A percentile compares a stretch with the other conserved stretches of the same genome.
Conservation (phyloP, 92 coral and sea anemone genomes). For the Bergia sp. region DNA sequence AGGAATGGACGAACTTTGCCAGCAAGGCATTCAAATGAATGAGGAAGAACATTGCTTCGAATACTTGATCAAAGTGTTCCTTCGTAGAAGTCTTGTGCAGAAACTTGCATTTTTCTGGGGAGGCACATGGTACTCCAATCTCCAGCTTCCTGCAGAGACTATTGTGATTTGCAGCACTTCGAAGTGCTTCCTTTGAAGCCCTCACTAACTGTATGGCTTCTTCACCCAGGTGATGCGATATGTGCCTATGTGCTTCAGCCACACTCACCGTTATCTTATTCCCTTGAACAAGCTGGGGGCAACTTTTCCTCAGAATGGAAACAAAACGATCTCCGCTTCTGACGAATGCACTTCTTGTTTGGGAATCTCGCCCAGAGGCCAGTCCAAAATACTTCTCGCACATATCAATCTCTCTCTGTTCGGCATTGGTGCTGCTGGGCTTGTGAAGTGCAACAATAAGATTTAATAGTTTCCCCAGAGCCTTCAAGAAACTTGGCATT, state of each 20-base stretch:
- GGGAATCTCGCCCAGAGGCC: slow-evolving; percentile 52
- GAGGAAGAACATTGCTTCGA: slow-evolving; percentile 45
- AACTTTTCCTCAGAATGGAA: slow-evolving; percentile 23
- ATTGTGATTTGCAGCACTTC: slow-evolving; percentile 5
- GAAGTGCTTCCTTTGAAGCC: slow-evolving; percentile 21
- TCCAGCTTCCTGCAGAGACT: slow-evolving; percentile 53
- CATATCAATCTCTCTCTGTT: slow-evolving; percentile 60
- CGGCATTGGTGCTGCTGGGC: slow-evolving; percentile 55
- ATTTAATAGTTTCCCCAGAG: slow-evolving; percentile 45
- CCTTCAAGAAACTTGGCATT: slow-evolving; percentile 28
- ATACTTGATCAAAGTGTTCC: slow-evolving; percentile 53
- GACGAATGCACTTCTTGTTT: slow-evolving; percentile 53
- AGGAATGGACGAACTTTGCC: slow-evolving; percentile 52
- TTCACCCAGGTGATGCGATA: slow-evolving; percentile 49
- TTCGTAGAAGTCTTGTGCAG: slow-evolving; percentile 46
- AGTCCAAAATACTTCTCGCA: slow-evolving; percentile 77
- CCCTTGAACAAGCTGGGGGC: slow-evolving; percentile 19
- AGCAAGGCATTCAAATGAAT: slow-evolving; percentile 60
- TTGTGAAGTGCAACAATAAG: slow-evolving; percentile 70
- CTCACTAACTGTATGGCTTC: slow-evolving; percentile 52
- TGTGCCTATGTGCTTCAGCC: slow-evolving; percentile 53
- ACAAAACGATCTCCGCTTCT: slow-evolving; percentile 59
- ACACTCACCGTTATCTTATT: slow-evolving; percentile 55
- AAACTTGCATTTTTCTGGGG: slow-evolving; percentile 47
- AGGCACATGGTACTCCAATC: slow-evolving; percentile 50